Evolutionary conservation across 2,888 invertebrate genomes (phyloP), one percentile per base, ranked within the genome.

Genomic region (Rotaria magnacalcarata): DNA sequence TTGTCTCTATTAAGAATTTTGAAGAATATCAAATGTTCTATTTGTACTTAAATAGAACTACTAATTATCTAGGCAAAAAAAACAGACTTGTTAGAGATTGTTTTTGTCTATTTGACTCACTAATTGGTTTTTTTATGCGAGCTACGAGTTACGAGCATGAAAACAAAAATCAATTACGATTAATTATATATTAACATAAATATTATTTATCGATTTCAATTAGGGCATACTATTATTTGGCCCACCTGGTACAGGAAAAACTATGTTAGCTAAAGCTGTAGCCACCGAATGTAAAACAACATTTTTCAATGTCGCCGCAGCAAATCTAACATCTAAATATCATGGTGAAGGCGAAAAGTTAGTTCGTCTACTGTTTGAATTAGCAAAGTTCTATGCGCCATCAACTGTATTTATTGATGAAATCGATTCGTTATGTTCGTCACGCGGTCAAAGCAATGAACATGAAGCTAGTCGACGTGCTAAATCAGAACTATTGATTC

Each of bases 381-480:
- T 99, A 96, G 97, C 97, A 4, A 93, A 97, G 88, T 97, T 96
- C 92, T 97, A 97, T 93, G 97, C 98, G 87, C 98, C 98, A 10
- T 96, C 96, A 90, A 98, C 97, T 87, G 97, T 99, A 89, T 99
- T 99, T 92, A 96, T 99, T 87, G 98, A 99, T 92, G 98, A 99
- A 93, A 98, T 99, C 87, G 98, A 99, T 93, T 96, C 97, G 50
- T 92, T 98, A 87, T 97, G 97, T 91, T 96, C 96, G 34, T 94
- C 96, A 88, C 93, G 97, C 90, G 98, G 98, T 86, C 95, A 96
- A 0, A 96, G 96, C 90, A 95, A 95, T 27, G 99, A 99, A 91
- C 98, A 99, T 91, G 98, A 99, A 92, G 97, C 98, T 10, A 96
- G 96, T 88, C 93, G 97, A 60, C 93, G 98, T 88, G 97, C 98